Conservation (phyloP, 2,888 invertebrate genomes). For the Teinopalpus imperialis region DNA sequence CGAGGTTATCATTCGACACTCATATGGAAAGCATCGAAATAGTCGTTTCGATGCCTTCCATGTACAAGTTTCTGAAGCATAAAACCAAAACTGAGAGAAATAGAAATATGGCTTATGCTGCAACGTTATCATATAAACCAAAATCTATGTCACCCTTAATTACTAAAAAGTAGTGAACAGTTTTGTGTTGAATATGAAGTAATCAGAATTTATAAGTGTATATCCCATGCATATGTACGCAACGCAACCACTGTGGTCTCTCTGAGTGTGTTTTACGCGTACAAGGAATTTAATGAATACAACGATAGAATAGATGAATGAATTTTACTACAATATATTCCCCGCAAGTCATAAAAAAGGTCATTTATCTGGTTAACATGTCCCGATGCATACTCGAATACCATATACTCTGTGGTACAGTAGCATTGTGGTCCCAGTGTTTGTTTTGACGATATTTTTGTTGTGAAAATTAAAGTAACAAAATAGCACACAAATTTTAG, state of each 20-base stretch:
- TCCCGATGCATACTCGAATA: too few relatives aligned
- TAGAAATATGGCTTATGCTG: constrained; percentile 46
- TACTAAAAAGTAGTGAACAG: constrained; percentile 38
- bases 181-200: constrained; percentile 30
- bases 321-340: too few relatives aligned
- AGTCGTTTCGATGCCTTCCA: constrained; percentile 49
- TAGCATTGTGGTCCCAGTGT: too few relatives aligned
- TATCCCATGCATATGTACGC: constrained; percentile 31
- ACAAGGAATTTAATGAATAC: too few relatives aligned
- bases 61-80: constrained; percentile 59
- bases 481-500: too few relatives aligned
- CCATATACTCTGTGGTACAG: too few relatives aligned
- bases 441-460: too few relatives aligned
- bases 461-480: too few relatives aligned
- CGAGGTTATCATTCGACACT: constrained; percentile 68
- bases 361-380: too few relatives aligned
- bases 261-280: neutral
- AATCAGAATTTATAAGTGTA: constrained; percentile 28
- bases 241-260: constrained; percentile 17
- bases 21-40: constrained; percentile 51
- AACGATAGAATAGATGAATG: too few relatives aligned
- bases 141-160: constrained; percentile 44
- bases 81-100: constrained; percentile 44
- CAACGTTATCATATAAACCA: constrained; percentile 38
- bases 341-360: too few relatives aligned